Percentiles rank a stretch among this genome's conserved stretches.
Conservation (phyloP, 2,797 vertebrate species). For the Coregonus suidteri region DNA sequence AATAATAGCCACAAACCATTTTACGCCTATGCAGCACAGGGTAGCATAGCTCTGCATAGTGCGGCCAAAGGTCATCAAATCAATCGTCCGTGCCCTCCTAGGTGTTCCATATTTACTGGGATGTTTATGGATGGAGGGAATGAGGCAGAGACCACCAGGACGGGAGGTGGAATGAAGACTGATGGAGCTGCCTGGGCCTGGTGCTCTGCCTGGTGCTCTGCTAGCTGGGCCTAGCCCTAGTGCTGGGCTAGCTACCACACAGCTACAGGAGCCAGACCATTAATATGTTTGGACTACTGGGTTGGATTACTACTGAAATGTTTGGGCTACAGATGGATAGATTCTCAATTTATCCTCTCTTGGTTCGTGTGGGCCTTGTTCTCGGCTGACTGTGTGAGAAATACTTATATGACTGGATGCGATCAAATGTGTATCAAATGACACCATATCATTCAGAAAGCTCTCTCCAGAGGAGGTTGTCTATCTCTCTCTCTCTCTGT, state of each 20-base stretch:
- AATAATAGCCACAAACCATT: slow-evolving; percentile 36
- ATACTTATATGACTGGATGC: neutral
- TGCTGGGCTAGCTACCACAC: neutral
- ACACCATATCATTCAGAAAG: neutral
- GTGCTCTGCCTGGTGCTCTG: neutral
- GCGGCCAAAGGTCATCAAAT: slow-evolving; percentile 50
- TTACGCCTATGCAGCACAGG: slow-evolving; percentile 5
- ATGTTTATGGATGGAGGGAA: neutral
- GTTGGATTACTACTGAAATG: neutral
- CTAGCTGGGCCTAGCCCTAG: neutral
- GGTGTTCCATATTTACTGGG: neutral
- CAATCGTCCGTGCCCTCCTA: slow-evolving; percentile 24
- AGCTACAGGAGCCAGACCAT: neutral
- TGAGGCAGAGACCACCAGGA: neutral
- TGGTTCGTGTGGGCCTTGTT: neutral
- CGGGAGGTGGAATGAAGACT: neutral
- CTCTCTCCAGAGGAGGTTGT: neutral
- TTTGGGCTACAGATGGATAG: neutral
- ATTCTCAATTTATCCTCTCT: neutral
- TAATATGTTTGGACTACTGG: neutral
- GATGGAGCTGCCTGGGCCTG: neutral
- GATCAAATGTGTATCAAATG: neutral
- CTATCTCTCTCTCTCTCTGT: neutral
- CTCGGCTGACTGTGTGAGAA: neutral
- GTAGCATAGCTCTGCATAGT: slow-evolving; percentile 41